These are phyloP conservation scores for Periophthalmus magnuspinnatus DNA, from an alignment of 2,797 vertebrate species.

Conservation along the genomic window DNA sequence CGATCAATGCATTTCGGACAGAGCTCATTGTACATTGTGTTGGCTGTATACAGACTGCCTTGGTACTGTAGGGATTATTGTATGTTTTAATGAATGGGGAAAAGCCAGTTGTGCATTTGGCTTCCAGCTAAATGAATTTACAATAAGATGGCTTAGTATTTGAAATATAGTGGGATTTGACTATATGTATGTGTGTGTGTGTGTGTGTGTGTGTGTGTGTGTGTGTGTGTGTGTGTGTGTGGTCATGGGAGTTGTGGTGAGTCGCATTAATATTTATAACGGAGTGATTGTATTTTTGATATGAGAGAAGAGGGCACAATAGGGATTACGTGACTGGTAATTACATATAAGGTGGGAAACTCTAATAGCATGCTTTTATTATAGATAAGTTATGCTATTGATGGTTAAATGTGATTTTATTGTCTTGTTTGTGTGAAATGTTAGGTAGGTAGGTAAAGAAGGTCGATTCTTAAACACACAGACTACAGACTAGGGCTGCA, in stretches of 20 bases:
- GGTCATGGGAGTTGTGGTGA: not conserved
- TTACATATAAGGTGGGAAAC: constrained; percentile 1
- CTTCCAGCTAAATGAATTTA: constrained; percentile 16
- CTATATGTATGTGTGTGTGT: not conserved
- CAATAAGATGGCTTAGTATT: constrained; percentile 17
- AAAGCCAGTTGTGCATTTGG: constrained; percentile 26
- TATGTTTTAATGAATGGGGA: constrained; percentile 7
- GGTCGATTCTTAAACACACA: not conserved
- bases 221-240: constrained; percentile 10
- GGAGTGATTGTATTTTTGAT: constrained; percentile 34
- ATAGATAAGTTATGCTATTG: constrained; percentile 17
- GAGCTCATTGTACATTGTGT: constrained; percentile 23
- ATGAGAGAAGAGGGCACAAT: constrained; percentile 5
- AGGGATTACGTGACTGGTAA: constrained; percentile 17
- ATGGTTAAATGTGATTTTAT: constrained; percentile 1
- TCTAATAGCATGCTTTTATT: not conserved
- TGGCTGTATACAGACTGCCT: constrained; percentile 22
- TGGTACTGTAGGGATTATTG: constrained; percentile 24
- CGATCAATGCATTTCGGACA: constrained; percentile 15
- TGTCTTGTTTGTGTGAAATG: not conserved
- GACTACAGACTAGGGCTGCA: too few relatives aligned
- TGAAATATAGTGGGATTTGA: constrained; percentile 14
- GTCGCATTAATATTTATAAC: constrained; percentile 52
- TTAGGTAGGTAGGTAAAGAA: not conserved
- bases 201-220: constrained; percentile 12